These are phyloP conservation scores for Sardina pilchardus DNA, from an alignment of 2,113 vertebrate genomes.

Conservation along the genomic window DNA sequence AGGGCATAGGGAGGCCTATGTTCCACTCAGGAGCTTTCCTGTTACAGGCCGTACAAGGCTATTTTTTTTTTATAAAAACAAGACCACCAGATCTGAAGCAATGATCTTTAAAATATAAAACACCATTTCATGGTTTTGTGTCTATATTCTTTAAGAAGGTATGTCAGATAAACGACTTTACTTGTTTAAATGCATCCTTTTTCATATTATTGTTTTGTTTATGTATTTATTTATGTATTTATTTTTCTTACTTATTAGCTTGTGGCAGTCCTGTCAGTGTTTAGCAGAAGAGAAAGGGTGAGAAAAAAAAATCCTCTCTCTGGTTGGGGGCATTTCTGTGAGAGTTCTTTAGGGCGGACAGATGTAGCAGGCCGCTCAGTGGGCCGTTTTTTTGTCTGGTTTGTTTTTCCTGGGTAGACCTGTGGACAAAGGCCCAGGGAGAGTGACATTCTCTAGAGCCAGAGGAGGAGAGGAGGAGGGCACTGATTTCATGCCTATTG, in stretches of 20 bases:
- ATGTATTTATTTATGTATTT: neutral
- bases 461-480: constrained; percentile 70
- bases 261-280: neutral
- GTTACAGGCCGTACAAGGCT: constrained; percentile 32
- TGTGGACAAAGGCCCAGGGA: constrained; percentile 78
- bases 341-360: constrained; percentile 16
- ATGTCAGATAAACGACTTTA: neutral
- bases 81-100: neutral
- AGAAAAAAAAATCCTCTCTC: constrained; percentile 21
- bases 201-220: neutral
- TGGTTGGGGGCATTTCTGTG: neutral
- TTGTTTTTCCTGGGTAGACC: constrained; percentile 59
- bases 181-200: neutral
- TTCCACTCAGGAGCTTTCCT: constrained; percentile 46
- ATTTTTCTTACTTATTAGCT: neutral
- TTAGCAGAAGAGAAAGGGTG: neutral
- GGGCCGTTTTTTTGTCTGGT: constrained; percentile 25
- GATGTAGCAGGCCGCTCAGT: constrained; percentile 10
- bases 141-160: neutral
- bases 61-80: neutral
- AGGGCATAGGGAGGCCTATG: constrained; percentile 27
- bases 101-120: neutral
- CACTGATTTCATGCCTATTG: constrained; percentile 88
- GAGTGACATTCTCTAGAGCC: constrained; percentile 76
- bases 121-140: neutral